Evolutionary conservation across 2,113 vertebrate genomes (phyloP).

Genomic region (Aythya baeri): DNA sequence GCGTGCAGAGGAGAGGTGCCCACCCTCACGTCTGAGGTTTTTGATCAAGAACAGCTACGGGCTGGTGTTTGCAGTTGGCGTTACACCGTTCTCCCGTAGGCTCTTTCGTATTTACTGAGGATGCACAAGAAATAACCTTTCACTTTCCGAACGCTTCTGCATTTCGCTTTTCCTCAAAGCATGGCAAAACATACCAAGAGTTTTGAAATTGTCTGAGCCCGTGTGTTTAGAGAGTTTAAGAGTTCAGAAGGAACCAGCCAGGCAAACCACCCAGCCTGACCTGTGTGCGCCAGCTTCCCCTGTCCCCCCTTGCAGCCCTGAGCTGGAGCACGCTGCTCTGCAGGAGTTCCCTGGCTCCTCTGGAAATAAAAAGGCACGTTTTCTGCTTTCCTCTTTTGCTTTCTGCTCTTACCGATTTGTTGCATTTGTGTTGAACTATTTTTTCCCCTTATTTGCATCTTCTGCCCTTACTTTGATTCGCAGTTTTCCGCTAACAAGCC

Average conservation of each 20-base stretch:
- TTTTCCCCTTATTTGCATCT: background rate
- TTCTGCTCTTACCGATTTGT: background rate
- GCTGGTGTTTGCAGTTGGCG: background rate
- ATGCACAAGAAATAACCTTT: constrained; percentile 42
- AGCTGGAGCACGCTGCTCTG: background rate
- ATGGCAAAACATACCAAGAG: background rate
- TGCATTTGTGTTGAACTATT: background rate
- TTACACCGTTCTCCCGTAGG: background rate
- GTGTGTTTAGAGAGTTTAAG: constrained; percentile 40
- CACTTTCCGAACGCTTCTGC: constrained; percentile 22
- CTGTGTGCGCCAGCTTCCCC: background rate
- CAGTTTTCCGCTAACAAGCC: too few species aligned
- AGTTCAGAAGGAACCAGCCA: background rate
- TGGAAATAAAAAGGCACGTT: background rate
- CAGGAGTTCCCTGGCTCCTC: background rate
- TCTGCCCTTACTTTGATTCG: background rate
- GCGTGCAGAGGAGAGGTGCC: background rate
- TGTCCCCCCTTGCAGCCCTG: background rate
- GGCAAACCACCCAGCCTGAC: background rate
- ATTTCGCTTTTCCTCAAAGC: constrained; percentile 36
- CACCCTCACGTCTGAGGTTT: background rate
- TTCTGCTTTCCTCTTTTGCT: background rate
- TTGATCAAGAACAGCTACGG: background rate
- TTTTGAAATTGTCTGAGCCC: constrained; percentile 8
- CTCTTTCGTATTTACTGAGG: background rate